Base-by-base conservation (phyloP, 1,140 invertebrate species). In the Trissolcus basalis region DNA sequence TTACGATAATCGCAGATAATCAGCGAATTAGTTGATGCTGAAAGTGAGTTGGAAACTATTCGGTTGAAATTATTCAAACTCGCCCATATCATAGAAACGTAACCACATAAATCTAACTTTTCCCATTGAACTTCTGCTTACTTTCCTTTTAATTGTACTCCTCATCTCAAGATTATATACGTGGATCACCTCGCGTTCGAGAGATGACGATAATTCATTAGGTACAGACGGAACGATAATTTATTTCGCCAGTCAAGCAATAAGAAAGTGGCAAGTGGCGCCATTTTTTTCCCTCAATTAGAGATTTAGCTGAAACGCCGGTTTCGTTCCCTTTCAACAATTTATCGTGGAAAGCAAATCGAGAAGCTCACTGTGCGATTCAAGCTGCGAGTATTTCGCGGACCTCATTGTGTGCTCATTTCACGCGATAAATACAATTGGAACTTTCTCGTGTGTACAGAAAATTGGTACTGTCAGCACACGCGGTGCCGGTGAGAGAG, bases 361-460 rank as follows among this genome's bases (percentile, higher is more conserved):
- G 67, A 51, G 14, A 33, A 54, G 64, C 33, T 11, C 27, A 32
- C 49, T 56, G 32, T 54, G 53, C 61, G 53, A 49, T 45, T 36
- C 49, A 39, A 27, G 19, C 19, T 27, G 19, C 11, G 48, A 43
- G 3, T 27, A 54, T 67, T 44, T 45, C 55, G 15, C 33, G 48
- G 35, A 7, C 13, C 50, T 68, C 58, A 69, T 68, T 72, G 80
- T 76, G 55, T 76, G 61, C 69, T 80, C 72, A 78, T 78, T 78
- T 63, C 63, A 19, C 63, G 73, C 60, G 61, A 82, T 81, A 81
- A 82, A 82, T 79, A 77, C 74, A 80, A 82, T 82, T 45, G 68
- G n/a, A 44, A 81, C 80, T 82, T 83, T 82, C 79, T 73, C 61
- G 64, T n/a, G 13, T 49, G 33, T 41, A 72, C 59, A 77, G 77